These are phyloP conservation scores for Amorpha juglandis DNA, from an alignment of 2,888 invertebrate species.

Conservation along the genomic window DNA sequence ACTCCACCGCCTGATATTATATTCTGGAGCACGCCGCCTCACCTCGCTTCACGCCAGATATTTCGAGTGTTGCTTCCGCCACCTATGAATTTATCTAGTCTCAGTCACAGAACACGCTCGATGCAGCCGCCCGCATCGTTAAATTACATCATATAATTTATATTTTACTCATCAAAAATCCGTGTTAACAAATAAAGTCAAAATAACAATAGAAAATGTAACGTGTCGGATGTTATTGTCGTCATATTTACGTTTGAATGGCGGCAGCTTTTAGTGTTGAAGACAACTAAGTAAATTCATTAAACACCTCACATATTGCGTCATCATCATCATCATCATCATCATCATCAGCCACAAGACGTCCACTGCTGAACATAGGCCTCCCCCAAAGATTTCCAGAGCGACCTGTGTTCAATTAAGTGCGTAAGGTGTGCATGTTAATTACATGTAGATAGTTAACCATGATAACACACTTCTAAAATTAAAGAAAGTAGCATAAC, in stretches of 20 bases:
- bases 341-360: no score
- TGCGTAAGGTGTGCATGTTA: constrained; percentile 37
- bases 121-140: constrained; percentile 75
- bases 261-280: constrained; percentile 34
- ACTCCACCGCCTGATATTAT: constrained; percentile 81
- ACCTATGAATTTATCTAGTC: constrained; percentile 81
- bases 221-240: neutral
- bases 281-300: constrained; percentile 34
- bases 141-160: constrained; percentile 27
- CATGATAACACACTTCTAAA: neutral
- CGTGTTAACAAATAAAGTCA: neutral
- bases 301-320: constrained; percentile 32
- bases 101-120: constrained; percentile 74
- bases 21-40: constrained; percentile 83
- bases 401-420: constrained; percentile 46
- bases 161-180: neutral
- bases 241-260: neutral
- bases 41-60: constrained; percentile 80
- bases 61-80: constrained; percentile 82
- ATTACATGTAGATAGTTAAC: constrained; percentile 1
- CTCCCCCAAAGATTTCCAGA: no score
- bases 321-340: no score
- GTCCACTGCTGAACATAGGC: no score
- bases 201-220: neutral
- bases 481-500: constrained; percentile 1